A percentile compares a stretch with the other conserved stretches of the same genome.
These are phyloP conservation scores for Osmoderma eremita DNA, from an alignment of 2,888 invertebrate genomes.

Conservation along the genomic window DNA sequence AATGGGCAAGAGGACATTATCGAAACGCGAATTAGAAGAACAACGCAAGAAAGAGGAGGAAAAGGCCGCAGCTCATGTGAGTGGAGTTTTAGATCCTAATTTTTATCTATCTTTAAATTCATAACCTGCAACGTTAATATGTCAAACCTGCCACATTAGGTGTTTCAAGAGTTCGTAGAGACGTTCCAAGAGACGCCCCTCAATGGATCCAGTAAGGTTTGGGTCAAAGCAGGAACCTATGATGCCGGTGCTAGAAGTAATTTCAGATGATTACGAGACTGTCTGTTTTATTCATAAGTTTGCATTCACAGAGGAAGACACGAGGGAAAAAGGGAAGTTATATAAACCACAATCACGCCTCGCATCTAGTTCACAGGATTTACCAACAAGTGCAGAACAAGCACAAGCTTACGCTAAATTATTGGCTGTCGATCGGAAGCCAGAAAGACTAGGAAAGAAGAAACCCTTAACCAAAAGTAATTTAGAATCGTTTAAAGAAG, in stretches of 20 bases:
- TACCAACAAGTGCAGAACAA: slow-evolving; percentile 71
- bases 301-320: slow-evolving; percentile 80
- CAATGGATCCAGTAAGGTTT: slow-evolving; percentile 83
- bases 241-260: slow-evolving; percentile 92
- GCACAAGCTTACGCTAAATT: slow-evolving; percentile 76
- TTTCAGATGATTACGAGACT: neutral
- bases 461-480: slow-evolving; percentile 90
- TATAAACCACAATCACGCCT: slow-evolving; percentile 90
- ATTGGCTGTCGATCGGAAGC: slow-evolving; percentile 72
- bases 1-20: slow-evolving; percentile 77
- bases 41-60: slow-evolving; percentile 88
- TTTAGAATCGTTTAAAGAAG: slow-evolving; percentile 97
- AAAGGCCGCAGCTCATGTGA: slow-evolving; percentile 89
- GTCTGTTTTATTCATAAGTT: slow-evolving; percentile 2
- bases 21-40: slow-evolving; percentile 88
- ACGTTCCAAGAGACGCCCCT: slow-evolving; percentile 92
- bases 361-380: slow-evolving; percentile 65
- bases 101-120: slow-evolving; percentile 11
- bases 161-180: slow-evolving; percentile 96
- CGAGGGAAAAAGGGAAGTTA: slow-evolving; percentile 87
- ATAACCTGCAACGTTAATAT: slow-evolving; percentile 26
- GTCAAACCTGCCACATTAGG: slow-evolving; percentile 65
- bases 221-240: slow-evolving; percentile 98
- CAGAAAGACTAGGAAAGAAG: slow-evolving; percentile 74
- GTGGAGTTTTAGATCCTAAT: slow-evolving; percentile 45